phyloP scores from a whole-genome alignment of 2,888 invertebrate genomes.

The Diarsia rubi region DNA sequence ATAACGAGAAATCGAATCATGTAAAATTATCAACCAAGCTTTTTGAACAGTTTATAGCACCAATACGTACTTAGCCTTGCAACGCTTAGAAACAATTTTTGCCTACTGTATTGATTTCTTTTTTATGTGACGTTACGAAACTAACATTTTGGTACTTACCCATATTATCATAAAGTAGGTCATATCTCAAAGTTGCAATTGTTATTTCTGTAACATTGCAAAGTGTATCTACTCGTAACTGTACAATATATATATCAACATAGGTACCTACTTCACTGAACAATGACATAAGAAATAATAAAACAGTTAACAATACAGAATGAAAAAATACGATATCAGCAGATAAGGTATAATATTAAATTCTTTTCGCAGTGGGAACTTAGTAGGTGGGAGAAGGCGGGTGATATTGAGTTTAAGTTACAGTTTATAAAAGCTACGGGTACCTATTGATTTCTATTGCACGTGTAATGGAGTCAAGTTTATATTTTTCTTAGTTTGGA shows the following conservation, averaged over 20 bases:
- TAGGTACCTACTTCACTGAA: neutral
- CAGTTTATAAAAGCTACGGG: constrained; percentile 8
- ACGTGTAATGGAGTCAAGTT: neutral
- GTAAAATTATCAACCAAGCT: neutral
- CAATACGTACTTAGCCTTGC: too few species aligned
- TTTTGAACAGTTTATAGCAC: neutral
- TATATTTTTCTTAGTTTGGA: neutral
- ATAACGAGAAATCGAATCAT: neutral
- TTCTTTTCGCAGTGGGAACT: neutral
- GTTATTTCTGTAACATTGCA: too few species aligned
- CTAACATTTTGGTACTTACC: too few species aligned
- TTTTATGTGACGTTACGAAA: too few species aligned
- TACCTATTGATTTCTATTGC: constrained; percentile 5
- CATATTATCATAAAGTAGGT: too few species aligned
- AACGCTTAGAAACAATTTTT: too few species aligned
- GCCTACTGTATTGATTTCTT: too few species aligned
- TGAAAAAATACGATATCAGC: neutral
- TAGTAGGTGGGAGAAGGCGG: neutral
- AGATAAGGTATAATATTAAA: constrained; percentile 5
- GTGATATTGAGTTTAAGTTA: constrained; percentile 8
- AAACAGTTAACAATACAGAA: neutral
- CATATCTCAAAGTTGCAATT: too few species aligned
- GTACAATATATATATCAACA: neutral
- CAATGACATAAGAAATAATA: neutral
- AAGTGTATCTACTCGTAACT: too few species aligned